A percentile compares a stretch with the other conserved stretches of the same genome.
Evolutionary conservation across 2,113 vertebrate species (phyloP).

Genomic region (Macquaria australasica): DNA sequence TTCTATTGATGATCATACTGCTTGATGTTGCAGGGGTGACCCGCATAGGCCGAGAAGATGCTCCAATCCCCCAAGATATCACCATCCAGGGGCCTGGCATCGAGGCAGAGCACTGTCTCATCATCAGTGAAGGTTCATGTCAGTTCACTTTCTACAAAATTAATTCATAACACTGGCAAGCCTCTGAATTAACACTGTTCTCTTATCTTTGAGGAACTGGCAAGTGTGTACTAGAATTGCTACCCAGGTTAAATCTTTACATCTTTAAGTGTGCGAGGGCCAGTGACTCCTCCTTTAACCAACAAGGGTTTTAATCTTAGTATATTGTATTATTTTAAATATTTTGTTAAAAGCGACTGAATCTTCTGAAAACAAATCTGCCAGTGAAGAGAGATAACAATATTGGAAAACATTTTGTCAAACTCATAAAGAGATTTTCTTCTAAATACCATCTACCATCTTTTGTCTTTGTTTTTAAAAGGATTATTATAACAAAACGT

Average conservation of each 20-base stretch:
- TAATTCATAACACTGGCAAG: background rate
- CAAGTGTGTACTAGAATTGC: background rate
- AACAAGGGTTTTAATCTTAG: background rate
- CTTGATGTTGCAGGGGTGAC: conserved; percentile 80
- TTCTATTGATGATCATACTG: background rate
- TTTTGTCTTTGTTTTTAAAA: background rate
- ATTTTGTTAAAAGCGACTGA: background rate
- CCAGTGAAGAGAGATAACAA: background rate
- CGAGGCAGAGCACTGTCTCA: conserved; percentile 86
- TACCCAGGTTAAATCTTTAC: background rate
- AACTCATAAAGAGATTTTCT: background rate
- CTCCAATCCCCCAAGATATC: conserved; percentile 84
- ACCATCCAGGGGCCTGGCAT: conserved; percentile 83
- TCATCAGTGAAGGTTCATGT: conserved; percentile 81
- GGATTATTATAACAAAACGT: background rate
- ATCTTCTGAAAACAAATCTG: background rate
- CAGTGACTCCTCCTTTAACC: too few relatives aligned
- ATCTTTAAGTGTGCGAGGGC: background rate
- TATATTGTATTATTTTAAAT: background rate
- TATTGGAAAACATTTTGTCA: background rate
- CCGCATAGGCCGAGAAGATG: conserved; percentile 85
- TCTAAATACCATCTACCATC: background rate
- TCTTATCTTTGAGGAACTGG: background rate
- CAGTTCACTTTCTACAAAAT: conserved; percentile 22
- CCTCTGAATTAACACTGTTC: background rate